Conservation (phyloP, 2,888 invertebrate species). For the Mystacides longicornis region DNA sequence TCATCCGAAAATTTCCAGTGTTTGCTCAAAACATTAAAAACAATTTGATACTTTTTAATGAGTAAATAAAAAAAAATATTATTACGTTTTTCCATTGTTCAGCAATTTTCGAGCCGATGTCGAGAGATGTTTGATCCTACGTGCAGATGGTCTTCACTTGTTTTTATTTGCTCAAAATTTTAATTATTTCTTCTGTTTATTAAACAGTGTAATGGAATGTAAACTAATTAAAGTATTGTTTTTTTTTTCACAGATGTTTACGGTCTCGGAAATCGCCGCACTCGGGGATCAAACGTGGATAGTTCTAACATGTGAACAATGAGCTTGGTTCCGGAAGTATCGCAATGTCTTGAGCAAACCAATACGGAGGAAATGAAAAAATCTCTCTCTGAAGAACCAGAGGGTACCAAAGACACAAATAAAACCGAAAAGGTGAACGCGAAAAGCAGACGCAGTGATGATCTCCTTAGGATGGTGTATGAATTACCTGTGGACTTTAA, state of each 20-base stretch:
- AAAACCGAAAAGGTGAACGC: neutral
- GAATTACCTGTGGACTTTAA: slow-evolving; percentile 42
- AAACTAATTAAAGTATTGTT: neutral
- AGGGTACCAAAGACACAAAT: neutral
- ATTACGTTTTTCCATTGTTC: too few species aligned
- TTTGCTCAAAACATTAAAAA: too few species aligned
- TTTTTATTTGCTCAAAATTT: too few species aligned
- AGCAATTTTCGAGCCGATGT: too few species aligned
- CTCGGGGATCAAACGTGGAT: neutral
- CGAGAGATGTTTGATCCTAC: too few species aligned
- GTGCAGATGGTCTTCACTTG: too few species aligned
- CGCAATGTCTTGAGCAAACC: neutral
- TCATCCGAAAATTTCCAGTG: too few species aligned
- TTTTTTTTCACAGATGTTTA: too few species aligned
- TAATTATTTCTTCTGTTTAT: too few species aligned
- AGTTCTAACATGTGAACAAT: neutral
- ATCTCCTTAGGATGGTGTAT: slow-evolving; percentile 45
- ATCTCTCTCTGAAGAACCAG: neutral
- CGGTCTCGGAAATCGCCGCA: neutral
- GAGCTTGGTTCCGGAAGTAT: neutral
- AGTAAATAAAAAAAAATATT: too few species aligned
- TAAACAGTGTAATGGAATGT: too few species aligned
- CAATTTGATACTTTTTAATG: too few species aligned
- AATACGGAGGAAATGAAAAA: neutral
- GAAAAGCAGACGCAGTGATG: slow-evolving; percentile 26